Percentiles rank a stretch among this genome's conserved stretches.
phyloP scores from a whole-genome alignment of 2,113 vertebrate species.

The Dicaeum eximium region DNA sequence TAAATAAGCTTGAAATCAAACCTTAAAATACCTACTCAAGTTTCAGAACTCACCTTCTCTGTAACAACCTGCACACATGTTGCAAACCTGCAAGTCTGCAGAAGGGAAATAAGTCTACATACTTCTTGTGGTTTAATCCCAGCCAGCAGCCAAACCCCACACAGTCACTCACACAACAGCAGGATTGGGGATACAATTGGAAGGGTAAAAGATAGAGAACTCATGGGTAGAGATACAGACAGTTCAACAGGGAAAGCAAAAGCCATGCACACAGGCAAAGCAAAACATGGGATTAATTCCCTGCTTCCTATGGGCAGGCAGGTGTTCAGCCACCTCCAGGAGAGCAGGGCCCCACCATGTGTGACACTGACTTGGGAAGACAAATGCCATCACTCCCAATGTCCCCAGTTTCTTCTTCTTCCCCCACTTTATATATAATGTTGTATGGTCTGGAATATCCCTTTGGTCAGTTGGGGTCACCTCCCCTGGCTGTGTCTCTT shows the following conservation, averaged over 20 bases:
- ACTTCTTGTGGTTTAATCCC: neutral
- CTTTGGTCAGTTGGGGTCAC: neutral
- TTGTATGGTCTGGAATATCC: neutral
- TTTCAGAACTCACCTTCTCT: neutral
- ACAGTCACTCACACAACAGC: neutral
- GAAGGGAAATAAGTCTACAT: neutral
- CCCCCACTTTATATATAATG: neutral
- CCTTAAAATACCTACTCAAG: neutral
- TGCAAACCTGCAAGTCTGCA: neutral
- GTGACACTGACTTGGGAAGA: neutral
- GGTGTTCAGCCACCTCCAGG: neutral
- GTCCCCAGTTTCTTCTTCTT: neutral
- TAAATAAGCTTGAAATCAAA: neutral
- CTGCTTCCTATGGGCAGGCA: neutral
- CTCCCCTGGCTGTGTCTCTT: neutral
- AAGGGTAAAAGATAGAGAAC: neutral
- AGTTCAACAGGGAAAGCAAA: neutral
- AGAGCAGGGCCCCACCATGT: neutral
- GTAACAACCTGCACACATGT: neutral
- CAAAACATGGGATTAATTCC: neutral
- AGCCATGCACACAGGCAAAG: neutral
- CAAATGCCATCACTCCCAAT: neutral
- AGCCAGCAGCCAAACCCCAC: neutral
- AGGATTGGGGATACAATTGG: rapidly evolving
- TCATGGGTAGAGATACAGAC: neutral